Evolutionary conservation across 2,888 invertebrate species (phyloP), one percentile per base, ranked within the genome.

Genomic region (Andrena camellia): DNA sequence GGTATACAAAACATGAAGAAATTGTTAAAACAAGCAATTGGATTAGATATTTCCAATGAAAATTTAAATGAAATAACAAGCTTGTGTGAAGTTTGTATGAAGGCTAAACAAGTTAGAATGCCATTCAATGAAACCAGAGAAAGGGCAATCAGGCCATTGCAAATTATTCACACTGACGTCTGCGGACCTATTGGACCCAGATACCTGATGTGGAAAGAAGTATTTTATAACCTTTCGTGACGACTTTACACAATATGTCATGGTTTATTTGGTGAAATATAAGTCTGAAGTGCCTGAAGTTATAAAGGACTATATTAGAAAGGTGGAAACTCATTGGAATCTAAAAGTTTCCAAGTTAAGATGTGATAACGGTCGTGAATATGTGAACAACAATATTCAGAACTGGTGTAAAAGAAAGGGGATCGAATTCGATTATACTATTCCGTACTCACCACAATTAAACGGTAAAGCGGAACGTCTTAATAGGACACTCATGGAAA

Each of bases 221-320:
- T 62, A 71, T 13, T 50, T 71, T 29, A 6, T 71, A 20, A 62
- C 60, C 4, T 31, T 71, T 2, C 5, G 48, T 5, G 70, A 71
- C 23, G 70, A 62, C n/a, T 50, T n/a, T 50, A 71, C 70, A 2
- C n/a, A 71, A 13, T 71, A 26, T 31, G 7, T 20, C 13, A 31
- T 17, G 0, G 57, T 62, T 6, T 59, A 35, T 7, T 29, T n/a
- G 0, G 10, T 69, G 3, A 35, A n/a, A 5, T 17, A 50, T 3
- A 57, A 68, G 35, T n/a, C 2, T 68, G 57, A 57, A 10, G 57
- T 26, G 1, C 0, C 6, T 0, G 33, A 33, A 33, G 6, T 33
- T 29, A 29, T 71, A 48, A 54, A 66, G 60, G n/a, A 70, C 76
- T 73, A 76, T 76, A 62, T 81, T 0, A 50, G 5, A 5, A 23